Base-by-base conservation (phyloP, 1,140 invertebrate species). In the Saxidomus purpurata region DNA sequence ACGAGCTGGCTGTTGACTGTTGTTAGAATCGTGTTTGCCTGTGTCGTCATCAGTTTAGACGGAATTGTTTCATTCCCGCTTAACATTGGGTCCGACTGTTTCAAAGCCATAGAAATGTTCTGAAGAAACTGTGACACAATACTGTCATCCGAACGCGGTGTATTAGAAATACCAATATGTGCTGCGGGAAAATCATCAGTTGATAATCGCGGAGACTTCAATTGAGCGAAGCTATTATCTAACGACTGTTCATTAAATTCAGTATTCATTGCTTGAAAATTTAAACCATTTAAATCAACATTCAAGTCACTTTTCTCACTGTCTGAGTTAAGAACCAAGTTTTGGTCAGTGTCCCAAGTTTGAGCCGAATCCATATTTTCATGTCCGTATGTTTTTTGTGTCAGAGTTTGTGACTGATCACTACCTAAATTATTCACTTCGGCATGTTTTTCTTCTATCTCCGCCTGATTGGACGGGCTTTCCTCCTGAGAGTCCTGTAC, bases 101-200 rank as follows among this genome's bases (percentile, higher is more conserved):
- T 86, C 28, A 87, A 43, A 8, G 61, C 82, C 85, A 87, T 87
- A 31, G 71, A 77, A 22, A 87, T 87, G n/a, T 87, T 87, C 31
- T 87, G 85, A 19, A 87, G 69, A 31, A 87, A 87, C 55, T 87
- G 85, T 34, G 85, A 79, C 43, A 87, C 85, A 87, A 87, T 52
- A 63, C 43, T 87, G 22, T 43, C 59, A 17, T 83, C 63, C 9
- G 77, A 55, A 34, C 19, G 15, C 0, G 38, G 4, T 47, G 34
- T 15, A 31, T 25, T 40, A 2, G 15, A 1, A 25, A 85, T 47
- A 15, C 40, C 83, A 52, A 85, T 71, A 71, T 52, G 63, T 34
- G 38, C 83, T 1, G 67, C 11, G 13, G 34, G 17, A 52, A 74
- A 85, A 19, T 47, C 49, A 25, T 74, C 83, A 55, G 49, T 85